phyloP scores from a whole-genome alignment of 2,888 invertebrate species.

The Dynastes tityus region DNA sequence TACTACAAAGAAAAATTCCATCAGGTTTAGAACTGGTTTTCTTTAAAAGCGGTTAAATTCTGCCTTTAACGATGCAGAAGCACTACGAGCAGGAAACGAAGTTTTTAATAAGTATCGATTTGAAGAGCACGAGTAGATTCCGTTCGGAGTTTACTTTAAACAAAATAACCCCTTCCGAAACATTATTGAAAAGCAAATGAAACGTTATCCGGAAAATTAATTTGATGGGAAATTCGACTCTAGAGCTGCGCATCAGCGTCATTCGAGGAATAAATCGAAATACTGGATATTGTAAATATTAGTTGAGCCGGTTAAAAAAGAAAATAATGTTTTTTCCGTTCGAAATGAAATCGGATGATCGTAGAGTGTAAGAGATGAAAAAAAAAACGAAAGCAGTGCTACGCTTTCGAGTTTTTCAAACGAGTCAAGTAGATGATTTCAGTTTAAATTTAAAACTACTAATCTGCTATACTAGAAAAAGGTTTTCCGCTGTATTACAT shows the following conservation, averaged over 20 bases:
- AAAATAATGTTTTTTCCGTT: conserved; percentile 4
- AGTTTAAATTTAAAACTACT: neutral
- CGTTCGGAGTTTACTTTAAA: conserved; percentile 23
- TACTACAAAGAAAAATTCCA: conserved; percentile 4
- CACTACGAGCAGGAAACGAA: neutral
- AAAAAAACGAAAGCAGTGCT: neutral
- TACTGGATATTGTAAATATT: conserved; percentile 1
- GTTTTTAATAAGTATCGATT: conserved; percentile 25
- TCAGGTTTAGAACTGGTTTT: conserved; percentile 1
- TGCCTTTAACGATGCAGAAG: neutral
- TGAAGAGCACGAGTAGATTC: neutral
- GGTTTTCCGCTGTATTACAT: too few species aligned
- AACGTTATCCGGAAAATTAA: conserved; percentile 23
- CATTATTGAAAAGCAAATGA: conserved; percentile 24
- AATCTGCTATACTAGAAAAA: neutral
- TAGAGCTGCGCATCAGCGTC: neutral
- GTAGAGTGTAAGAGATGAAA: neutral
- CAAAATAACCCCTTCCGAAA: conserved; percentile 27
- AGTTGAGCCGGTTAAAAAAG: neutral
- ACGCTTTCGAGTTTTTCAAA: neutral
- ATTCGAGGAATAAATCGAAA: neutral
- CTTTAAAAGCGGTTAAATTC: conserved; percentile 3
- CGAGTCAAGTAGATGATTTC: neutral
- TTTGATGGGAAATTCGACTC: conserved; percentile 10
- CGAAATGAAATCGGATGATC: conserved; percentile 2